Conservation (phyloP, 2,113 vertebrate genomes). For the Leptobrachium ailaonicum region DNA sequence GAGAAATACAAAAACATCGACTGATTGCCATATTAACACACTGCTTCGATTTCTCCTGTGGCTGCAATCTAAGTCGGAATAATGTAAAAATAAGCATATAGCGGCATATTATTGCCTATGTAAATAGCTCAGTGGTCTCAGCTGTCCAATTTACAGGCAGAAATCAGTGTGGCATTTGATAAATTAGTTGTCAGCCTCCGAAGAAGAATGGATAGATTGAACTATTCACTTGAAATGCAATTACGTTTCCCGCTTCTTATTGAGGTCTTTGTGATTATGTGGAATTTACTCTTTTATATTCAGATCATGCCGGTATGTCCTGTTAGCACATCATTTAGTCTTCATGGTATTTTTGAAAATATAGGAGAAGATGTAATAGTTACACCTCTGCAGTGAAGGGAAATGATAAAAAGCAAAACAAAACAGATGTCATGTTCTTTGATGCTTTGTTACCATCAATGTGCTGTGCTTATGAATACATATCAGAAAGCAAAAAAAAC, state of each 20-base stretch:
- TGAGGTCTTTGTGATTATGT: conserved; percentile 20
- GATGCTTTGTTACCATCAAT: neutral
- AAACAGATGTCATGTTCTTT: neutral
- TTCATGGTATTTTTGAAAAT: neutral
- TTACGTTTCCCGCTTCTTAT: conserved; percentile 26
- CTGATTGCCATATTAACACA: conserved; percentile 12
- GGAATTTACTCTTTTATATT: conserved; percentile 33
- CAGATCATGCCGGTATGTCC: conserved; percentile 28
- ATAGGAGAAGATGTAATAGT: neutral
- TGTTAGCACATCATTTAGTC: conserved; percentile 28
- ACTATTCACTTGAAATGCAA: conserved; percentile 42
- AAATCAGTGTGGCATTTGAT: conserved; percentile 49
- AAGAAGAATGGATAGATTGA: conserved; percentile 45
- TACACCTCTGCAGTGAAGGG: neutral
- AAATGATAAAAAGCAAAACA: neutral
- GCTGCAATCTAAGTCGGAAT: neutral
- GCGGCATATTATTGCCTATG: conserved; percentile 28
- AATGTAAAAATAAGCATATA: conserved; percentile 25
- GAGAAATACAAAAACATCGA: neutral
- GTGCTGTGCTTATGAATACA: neutral
- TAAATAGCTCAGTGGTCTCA: conserved; percentile 35
- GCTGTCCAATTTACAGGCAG: conserved; percentile 38
- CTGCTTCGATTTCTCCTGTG: neutral
- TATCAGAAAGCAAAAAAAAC: no score
- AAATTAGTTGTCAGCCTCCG: conserved; percentile 46